Base-by-base conservation (phyloP, 2,797 vertebrate genomes). In the Hypotaenidia okinawae region DNA sequence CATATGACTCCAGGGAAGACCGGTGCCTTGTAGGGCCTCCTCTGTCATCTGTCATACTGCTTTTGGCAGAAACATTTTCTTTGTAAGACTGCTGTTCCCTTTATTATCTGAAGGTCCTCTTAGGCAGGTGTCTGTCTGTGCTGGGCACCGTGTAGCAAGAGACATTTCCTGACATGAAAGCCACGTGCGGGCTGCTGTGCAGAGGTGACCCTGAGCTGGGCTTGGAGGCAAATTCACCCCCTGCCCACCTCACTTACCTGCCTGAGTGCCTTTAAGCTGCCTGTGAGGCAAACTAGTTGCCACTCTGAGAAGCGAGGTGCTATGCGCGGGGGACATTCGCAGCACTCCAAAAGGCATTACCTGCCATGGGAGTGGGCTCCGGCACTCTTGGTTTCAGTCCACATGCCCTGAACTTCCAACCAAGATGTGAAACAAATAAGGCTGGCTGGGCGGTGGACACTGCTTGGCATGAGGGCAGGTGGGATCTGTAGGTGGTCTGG, bases 251-350 rank as follows among this genome's bases (percentile, higher is more conserved):
- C 72, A 3, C 70, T 84, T 84, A 39, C 74, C 47, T 92, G 92
- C 92, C 33, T 70, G 83, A 82, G 18, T 32, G 47, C 74, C 43
- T 91, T 85, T n/a, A 23, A 80, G 70, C 51, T 88, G 82, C 80
- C 79, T 11, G 37, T 16, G n/a, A 62, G 66, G 77, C 47, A 82
- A 47, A 30, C 0, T 6, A 24, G 39, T 16, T 61, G 68, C 61
- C 28, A 54, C 47, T 80, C 28, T 35, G 57, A 43, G 69, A 55
- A 37, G 78, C 0, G 0, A 57, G 45, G 30, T 19, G 28, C 54
- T 2, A n/a, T 2, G 52, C 57, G 2, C 7, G 16, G 67, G 33
- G 39, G 37, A 33, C 5, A 4, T 3, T 2, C 0, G 2, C 8
- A 1, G 10, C 16, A 43, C 54, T 72, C 49, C 75, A 45, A 1